Conservation (phyloP, 2,888 invertebrate genomes). For the Athalia rosae region DNA sequence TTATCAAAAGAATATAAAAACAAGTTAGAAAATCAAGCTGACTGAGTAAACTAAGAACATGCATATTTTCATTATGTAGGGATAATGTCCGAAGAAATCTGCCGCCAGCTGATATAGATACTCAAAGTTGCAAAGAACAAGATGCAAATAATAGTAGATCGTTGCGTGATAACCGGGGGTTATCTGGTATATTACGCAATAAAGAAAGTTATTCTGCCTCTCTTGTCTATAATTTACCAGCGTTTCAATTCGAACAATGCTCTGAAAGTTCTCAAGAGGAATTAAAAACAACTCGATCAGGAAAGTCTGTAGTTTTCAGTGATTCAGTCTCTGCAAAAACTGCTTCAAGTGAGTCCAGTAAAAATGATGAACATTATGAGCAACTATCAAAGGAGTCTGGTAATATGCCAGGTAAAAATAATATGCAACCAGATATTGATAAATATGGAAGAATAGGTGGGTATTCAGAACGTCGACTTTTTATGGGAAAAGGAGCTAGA, state of each 20-base stretch:
- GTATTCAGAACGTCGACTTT: constrained; percentile 52
- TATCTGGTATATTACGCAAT: constrained; percentile 20
- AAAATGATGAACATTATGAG: background rate
- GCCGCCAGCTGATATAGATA: background rate
- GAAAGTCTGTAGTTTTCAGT: constrained; percentile 17
- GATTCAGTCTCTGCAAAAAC: background rate
- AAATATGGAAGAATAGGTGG: constrained; percentile 54
- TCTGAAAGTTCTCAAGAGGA: background rate
- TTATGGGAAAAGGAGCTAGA: constrained; percentile 56
- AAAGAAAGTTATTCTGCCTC: background rate
- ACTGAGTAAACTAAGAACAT: background rate
- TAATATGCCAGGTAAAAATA: constrained; percentile 47
- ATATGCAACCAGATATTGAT: constrained; percentile 49
- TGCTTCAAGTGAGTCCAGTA: constrained; percentile 1
- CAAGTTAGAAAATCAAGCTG: background rate
- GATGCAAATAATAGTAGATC: constrained; percentile 19
- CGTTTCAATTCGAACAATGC: constrained; percentile 11
- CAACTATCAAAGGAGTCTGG: constrained; percentile 5
- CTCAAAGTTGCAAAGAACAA: background rate
- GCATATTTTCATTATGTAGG: constrained; percentile 12
- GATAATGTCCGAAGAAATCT: constrained; percentile 35
- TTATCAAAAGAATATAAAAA: background rate
- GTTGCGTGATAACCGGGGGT: background rate
- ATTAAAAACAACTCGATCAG: background rate
- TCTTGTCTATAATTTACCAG: background rate